A percentile compares a stretch with the other conserved stretches of the same genome.
phyloP scores from a whole-genome alignment of 2,888 invertebrate species.

The Magallana nippona region DNA sequence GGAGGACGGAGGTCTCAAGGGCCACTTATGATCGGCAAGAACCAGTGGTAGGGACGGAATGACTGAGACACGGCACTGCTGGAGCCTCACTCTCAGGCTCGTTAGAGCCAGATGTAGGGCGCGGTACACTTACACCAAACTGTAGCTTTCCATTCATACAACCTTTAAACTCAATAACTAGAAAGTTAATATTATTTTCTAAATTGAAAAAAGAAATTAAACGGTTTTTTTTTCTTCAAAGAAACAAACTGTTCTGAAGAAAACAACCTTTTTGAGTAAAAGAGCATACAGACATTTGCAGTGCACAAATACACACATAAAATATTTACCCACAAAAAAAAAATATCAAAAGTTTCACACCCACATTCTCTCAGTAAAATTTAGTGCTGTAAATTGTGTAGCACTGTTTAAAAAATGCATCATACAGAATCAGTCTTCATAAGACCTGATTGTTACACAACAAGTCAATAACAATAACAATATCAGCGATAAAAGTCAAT shows the following conservation, averaged over 20 bases:
- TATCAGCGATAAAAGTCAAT: neutral
- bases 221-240: too few species aligned
- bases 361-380: neutral
- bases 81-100: neutral
- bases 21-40: slow-evolving; percentile 53
- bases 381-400: slow-evolving; percentile 1
- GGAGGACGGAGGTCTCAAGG: slow-evolving; percentile 61
- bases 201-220: too few species aligned
- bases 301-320: slow-evolving; percentile 10
- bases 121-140: neutral
- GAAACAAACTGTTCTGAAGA: too few species aligned
- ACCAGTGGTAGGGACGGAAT: slow-evolving; percentile 54
- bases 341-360: slow-evolving; percentile 5
- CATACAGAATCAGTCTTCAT: slow-evolving; percentile 23
- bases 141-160: too few species aligned
- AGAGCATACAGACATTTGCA: neutral
- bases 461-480: neutral
- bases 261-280: neutral
- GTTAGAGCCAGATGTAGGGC: neutral
- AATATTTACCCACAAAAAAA: neutral
- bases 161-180: too few species aligned
- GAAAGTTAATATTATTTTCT: too few species aligned
- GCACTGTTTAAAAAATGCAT: neutral
- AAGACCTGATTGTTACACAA: neutral
- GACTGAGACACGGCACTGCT: slow-evolving; percentile 1